Evolutionary conservation across 2,113 vertebrate genomes (phyloP).

Genomic region (Amphilophus citrinellus): DNA sequence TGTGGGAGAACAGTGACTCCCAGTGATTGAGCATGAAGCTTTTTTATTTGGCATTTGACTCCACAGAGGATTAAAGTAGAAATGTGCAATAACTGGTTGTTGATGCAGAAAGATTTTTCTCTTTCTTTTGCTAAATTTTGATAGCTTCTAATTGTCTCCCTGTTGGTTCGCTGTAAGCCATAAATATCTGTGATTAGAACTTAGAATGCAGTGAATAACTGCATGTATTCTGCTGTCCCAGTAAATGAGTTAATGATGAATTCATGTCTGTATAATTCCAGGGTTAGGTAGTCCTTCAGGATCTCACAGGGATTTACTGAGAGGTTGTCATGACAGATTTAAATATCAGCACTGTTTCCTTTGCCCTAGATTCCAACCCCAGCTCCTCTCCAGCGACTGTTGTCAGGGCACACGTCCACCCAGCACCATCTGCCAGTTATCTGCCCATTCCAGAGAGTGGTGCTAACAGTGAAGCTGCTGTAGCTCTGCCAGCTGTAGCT

Average conservation of each 20-base stretch:
- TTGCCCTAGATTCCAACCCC: slow-evolving; percentile 47
- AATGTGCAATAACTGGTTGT: neutral
- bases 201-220: neutral
- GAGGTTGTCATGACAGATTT: neutral
- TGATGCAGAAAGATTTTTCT: neutral
- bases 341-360: slow-evolving; percentile 27
- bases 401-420: slow-evolving; percentile 66
- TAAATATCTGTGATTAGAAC: neutral
- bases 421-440: slow-evolving; percentile 43
- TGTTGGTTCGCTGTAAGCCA: neutral
- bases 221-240: neutral
- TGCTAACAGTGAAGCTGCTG: slow-evolving; percentile 12
- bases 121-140: neutral
- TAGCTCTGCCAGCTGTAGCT: neutral
- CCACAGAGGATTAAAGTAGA: neutral
- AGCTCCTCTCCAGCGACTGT: slow-evolving; percentile 46
- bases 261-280: neutral
- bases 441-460: slow-evolving; percentile 31
- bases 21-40: neutral
- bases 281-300: neutral
- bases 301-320: neutral
- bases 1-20: too few relatives aligned
- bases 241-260: neutral
- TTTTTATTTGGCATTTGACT: neutral
- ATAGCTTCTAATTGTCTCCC: neutral